Evolutionary conservation across 2,113 vertebrate species (phyloP), one percentile per base, ranked within the genome.

Genomic region (Mungos mungo): DNA sequence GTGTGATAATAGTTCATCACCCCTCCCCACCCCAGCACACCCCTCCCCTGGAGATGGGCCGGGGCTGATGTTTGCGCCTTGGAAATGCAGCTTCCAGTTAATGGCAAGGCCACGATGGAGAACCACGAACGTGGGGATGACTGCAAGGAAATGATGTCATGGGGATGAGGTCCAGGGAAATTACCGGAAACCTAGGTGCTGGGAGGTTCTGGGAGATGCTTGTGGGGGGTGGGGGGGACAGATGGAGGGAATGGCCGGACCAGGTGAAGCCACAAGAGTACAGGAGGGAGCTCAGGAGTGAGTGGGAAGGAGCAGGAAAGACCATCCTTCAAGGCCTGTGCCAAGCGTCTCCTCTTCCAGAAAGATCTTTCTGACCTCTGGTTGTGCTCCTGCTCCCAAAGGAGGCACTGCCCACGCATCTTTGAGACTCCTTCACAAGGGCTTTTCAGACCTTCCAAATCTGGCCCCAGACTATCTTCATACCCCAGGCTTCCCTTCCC

Each of bases 181-280:
- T 11, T 18, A 23, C 35, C 25, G 52, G 52, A 50, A 65, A 47
- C 41, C 23, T 65, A 41, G 21, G 35, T n/a, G 38, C 57, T 50
- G 21, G 54, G 68, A 84, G 57, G 35, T n/a, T n/a, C 57, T 57
- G 25, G 54, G 68, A 84, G 57, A 80, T 10, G 27, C 47, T 52
- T 57, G 18, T 35, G 54, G 68, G 2, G 50, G 3, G 71, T 5
- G 0, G 0, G 3, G 11, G 1, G 0, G 11, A 27, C n/a, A 65
- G n/a, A 35, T 7, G 35, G 25, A 81, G 18, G 41, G 19, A 33
- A 76, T n/a, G 21, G 63, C 65, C 10, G 2, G n/a, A 76, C 10
- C 9, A 19, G 76, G 27, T 57, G 7, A 57, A 80, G 12, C 9
- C 80, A 10, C 2, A 3, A 29, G 88, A 35, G 1, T 0, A 1